Base-by-base conservation (phyloP, 2,113 vertebrate genomes). In the Eidolon helvum region DNA sequence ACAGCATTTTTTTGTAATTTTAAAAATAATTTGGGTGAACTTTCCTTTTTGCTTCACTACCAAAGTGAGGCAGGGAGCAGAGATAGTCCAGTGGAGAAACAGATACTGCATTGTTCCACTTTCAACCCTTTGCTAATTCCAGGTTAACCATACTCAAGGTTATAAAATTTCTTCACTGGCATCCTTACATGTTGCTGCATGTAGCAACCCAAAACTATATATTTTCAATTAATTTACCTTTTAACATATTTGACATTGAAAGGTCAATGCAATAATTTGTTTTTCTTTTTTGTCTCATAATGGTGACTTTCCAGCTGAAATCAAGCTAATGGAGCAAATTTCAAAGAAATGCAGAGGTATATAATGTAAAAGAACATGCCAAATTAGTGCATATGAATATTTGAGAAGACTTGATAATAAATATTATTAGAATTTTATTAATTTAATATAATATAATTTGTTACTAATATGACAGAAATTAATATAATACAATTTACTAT, bases 1-100 rank as follows among this genome's bases (percentile, higher is more conserved):
- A 91, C 38, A 55, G 68, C 85, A 71, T 69, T 96, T 97, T 98
- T 95, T 88, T 28, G 10, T 95, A 96, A 91, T 97, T 97, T 96
- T 6, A 65, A 90, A 95, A 95, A 69, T 90, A 61, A 94, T 75
- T 57, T 83, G 79, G 33, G 68, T 87, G 80, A 95, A 83, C 35
- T 65, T 87, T 96, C 45, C 40, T 55, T 89, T 91, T 69, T 86
- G 57, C 68, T 88, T 89, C 48, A 30, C 22, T 61, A 68, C 38
- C 26, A 15, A 53, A 68, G 53, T 15, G 66, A 78, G 43, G 48
- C 61, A 75, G 48, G 65, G 57, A 43, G 35, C 33, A 45, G 78
- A n/a, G 28, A 57, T 1, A 9, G n/a, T 14, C 43, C 48, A 71
- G 48, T 22, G 11, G 33, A 59, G 74, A 80, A 83, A 93, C 92